phyloP scores from a whole-genome alignment of 1,140 invertebrate species.

The Akabosia matsudoensis region DNA sequence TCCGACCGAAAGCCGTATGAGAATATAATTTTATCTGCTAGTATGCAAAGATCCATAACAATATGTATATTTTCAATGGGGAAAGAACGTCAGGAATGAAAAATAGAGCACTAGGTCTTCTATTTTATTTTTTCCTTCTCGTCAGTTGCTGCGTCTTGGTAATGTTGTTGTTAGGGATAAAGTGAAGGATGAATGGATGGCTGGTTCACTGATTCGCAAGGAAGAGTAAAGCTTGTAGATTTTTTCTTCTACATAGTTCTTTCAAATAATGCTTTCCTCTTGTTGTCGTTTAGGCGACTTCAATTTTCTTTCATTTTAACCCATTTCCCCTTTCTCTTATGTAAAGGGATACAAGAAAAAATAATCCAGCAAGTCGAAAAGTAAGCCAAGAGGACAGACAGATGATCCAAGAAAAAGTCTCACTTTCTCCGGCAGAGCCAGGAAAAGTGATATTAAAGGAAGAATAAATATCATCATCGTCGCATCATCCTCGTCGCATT shows the following conservation, averaged over 20 bases:
- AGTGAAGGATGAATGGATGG: not conserved
- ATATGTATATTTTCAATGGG: not conserved
- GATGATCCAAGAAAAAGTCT: not conserved
- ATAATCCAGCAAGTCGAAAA: not conserved
- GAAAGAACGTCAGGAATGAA: not conserved
- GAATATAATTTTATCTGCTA: no score
- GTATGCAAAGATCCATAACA: no score
- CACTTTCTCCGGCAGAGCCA: not conserved
- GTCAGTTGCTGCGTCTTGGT: not conserved
- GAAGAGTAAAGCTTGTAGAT: not conserved
- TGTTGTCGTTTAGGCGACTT: not conserved
- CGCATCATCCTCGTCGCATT: not conserved
- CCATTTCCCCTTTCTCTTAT: not conserved
- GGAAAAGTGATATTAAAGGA: not conserved
- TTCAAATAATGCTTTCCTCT: not conserved
- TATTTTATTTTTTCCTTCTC: not conserved
- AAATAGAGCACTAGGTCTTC: not conserved
- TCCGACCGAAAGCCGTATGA: no score
- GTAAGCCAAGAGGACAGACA: constrained; percentile 15
- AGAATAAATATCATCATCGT: constrained; percentile 1
- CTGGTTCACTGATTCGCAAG: not conserved
- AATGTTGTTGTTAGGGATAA: not conserved
- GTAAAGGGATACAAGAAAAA: no score
- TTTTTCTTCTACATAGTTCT: not conserved
- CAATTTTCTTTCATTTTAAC: not conserved